Base-by-base conservation (phyloP, 2,888 invertebrate genomes). In the Microplitis deprimator region DNA sequence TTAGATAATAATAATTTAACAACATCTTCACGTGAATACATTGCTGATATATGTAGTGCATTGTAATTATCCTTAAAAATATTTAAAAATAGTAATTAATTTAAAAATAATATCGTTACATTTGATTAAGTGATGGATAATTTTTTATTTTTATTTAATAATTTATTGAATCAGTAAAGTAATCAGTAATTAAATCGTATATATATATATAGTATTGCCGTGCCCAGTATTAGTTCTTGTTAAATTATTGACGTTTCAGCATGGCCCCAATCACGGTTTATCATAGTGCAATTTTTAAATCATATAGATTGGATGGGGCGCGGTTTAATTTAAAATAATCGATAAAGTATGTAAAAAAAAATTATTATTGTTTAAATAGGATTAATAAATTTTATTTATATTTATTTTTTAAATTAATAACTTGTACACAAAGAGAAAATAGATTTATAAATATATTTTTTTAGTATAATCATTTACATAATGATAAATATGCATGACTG, bases 1-100 rank as follows among this genome's bases (percentile, higher is more conserved):
- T 96, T 96, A 75, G 94, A 93, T 75, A 99, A 91, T 68, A 99
- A 92, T 73, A 97, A 91, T 87, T 97, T 96, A 87, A 99, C 96
- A 87, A 98, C 96, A 89, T 99, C 98, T 90, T 98, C 98, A 84
- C 97, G 93, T 75, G 97, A 96, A 90, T 96, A 96, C 94, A 97
- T 96, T 38, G 98, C 96, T 13, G 98, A 96, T 90, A 98, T 95
- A 91, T 99, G 98, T 74, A 98, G 93, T 50, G 95, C 97, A 91
- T 97, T 98, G 92, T 96, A 96, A 90, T 97, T 97, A 90, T 99
- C 99, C 98, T 99, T 92, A 38, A 91, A 91, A 29, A 29, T 29
- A 29, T 29, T 29, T 29, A 29, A 29, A 20, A 17, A 17, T 17
- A 17, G 17, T 17, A 17, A 17, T 17, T 17, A 17, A 17, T 17